Evolutionary conservation across 2,113 vertebrate species (phyloP).

Genomic region (Onychostruthus taczanowskii): DNA sequence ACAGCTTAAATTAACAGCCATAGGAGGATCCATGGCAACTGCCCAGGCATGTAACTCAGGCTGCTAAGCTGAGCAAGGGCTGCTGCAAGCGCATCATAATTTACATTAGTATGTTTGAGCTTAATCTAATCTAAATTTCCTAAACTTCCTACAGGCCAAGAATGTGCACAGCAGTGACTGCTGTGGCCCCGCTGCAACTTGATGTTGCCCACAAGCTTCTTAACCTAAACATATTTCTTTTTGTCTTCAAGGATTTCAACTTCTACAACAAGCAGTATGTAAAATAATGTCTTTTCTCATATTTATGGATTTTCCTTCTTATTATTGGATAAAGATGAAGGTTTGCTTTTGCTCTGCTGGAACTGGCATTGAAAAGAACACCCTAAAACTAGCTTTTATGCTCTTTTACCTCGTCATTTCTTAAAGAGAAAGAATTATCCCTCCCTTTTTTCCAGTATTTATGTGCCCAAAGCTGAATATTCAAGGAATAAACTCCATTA

Average conservation of each 20-base stretch:
- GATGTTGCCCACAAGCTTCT: not conserved
- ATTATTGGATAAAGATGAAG: not conserved
- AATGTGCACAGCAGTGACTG: not conserved
- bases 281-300: not conserved
- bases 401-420: not conserved
- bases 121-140: not conserved
- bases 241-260: not conserved
- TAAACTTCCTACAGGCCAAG: not conserved
- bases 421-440: not conserved
- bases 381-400: not conserved
- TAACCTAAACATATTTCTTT: not conserved
- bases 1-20: not conserved
- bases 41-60: not conserved
- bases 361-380: not conserved
- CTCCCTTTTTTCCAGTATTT: not conserved
- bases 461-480: not conserved
- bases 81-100: not conserved
- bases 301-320: not conserved
- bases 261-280: not conserved
- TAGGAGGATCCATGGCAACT: not conserved
- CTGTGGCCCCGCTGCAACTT: accelerated
- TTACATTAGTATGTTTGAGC: not conserved
- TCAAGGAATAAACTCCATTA: not conserved
- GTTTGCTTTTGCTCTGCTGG: not conserved
- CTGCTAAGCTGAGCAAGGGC: not conserved